Evolutionary conservation across 2,888 invertebrate genomes (phyloP).

Genomic region (Trachelus troglodyta): DNA sequence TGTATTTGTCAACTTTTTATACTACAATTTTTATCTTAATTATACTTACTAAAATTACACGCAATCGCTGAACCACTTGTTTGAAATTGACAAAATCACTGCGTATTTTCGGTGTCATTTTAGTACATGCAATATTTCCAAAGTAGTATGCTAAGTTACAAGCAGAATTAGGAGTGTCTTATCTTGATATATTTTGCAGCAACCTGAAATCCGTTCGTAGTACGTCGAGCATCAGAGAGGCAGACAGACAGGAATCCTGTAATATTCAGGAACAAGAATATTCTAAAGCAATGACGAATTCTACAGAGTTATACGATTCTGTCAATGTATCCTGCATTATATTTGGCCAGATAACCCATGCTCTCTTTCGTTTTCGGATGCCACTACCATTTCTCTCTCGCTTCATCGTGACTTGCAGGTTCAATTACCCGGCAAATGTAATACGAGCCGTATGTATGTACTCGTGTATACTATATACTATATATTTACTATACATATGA

Average conservation of each 20-base stretch:
- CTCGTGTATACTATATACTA: not conserved
- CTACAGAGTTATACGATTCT: not conserved
- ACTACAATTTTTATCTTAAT: no score
- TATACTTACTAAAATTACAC: no score
- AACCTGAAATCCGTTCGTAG: not conserved
- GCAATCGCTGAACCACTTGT: no score
- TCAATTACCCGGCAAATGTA: slow-evolving; percentile 22
- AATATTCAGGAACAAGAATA: not conserved
- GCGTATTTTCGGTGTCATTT: no score
- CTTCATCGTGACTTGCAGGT: slow-evolving; percentile 20
- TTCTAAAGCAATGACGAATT: not conserved
- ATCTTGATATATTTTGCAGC: not conserved
- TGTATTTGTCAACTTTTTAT: no score
- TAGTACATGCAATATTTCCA: not conserved
- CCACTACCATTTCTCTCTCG: slow-evolving; percentile 6
- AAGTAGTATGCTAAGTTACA: not conserved
- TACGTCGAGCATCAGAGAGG: not conserved
- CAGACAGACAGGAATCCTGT: not conserved
- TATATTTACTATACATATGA: no score
- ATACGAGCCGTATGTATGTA: slow-evolving; percentile 10
- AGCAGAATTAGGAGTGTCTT: not conserved
- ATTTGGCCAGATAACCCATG: not conserved
- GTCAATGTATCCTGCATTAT: not conserved
- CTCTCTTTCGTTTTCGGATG: slow-evolving; percentile 4
- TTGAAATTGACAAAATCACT: no score